A percentile compares a stretch with the other conserved stretches of the same genome.
phyloP scores from a whole-genome alignment of 2,113 vertebrate genomes.

The Phyllopteryx taeniolatus region DNA sequence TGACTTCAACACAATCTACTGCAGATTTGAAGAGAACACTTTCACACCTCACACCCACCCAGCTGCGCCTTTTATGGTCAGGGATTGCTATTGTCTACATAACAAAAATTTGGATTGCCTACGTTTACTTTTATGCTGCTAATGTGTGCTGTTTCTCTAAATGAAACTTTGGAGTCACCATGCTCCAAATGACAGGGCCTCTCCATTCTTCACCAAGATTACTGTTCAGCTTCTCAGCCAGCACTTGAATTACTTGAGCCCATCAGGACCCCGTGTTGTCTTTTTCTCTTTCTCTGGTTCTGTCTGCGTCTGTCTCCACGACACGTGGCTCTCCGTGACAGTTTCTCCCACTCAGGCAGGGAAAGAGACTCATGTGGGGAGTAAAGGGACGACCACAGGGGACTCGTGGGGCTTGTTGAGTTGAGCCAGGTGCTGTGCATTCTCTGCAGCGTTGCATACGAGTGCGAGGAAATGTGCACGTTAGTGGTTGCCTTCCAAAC shows the following conservation, averaged over 20 bases:
- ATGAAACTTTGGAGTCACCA: conserved; percentile 17
- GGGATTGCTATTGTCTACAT: background rate
- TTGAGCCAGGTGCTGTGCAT: conserved; percentile 39
- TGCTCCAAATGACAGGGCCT: conserved; percentile 30
- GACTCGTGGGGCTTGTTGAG: conserved; percentile 45
- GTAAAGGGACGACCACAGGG: conserved; percentile 33
- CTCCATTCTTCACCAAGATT: conserved; percentile 47
- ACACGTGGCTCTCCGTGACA: conserved; percentile 57
- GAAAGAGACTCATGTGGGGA: conserved; percentile 16
- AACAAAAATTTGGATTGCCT: background rate
- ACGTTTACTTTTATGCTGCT: background rate
- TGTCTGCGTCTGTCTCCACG: conserved; percentile 51
- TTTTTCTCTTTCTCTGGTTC: conserved; percentile 29
- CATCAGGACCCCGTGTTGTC: conserved; percentile 39
- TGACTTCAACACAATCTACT: background rate
- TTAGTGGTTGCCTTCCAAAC: conserved; percentile 51
- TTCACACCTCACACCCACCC: too few relatives aligned
- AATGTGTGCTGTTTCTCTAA: background rate
- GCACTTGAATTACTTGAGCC: conserved; percentile 49
- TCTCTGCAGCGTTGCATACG: conserved; percentile 50
- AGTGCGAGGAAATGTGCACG: conserved; percentile 55
- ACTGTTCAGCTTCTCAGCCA: conserved; percentile 52
- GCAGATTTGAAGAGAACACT: background rate
- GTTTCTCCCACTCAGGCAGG: conserved; percentile 32
- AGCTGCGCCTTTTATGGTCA: background rate